These are phyloP conservation scores for Anser brachyrhynchus DNA, from an alignment of 2,113 vertebrate species.

Conservation along the genomic window DNA sequence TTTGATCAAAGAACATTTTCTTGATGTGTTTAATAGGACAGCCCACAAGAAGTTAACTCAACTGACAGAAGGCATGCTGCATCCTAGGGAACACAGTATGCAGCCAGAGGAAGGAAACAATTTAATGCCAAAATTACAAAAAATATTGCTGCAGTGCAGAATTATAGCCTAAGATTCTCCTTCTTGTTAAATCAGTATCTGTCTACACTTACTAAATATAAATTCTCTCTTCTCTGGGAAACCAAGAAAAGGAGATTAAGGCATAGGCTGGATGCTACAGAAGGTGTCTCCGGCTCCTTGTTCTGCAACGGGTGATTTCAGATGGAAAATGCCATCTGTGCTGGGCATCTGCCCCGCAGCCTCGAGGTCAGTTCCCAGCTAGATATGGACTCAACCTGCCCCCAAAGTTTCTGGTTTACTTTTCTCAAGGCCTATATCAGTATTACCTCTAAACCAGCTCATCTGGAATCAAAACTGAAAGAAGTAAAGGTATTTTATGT, in stretches of 20 bases:
- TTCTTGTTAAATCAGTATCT: neutral
- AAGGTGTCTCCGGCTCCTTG: neutral
- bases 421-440: neutral
- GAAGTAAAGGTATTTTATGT: neutral
- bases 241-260: neutral
- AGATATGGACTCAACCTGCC: neutral
- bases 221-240: neutral
- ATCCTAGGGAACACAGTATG: neutral
- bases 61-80: fast-evolving
- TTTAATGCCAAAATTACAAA: neutral
- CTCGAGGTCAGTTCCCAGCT: neutral
- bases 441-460: neutral
- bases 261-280: neutral
- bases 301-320: neutral
- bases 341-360: neutral
- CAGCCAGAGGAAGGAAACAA: neutral
- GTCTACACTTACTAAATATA: neutral
- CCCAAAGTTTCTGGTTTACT: neutral
- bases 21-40: neutral
- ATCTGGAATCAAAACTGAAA: neutral
- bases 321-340: constrained; percentile 14
- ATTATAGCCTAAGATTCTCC: neutral
- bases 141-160: fast-evolving
- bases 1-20: neutral
- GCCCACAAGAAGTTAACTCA: neutral